Base-by-base conservation (phyloP, 2,888 invertebrate species). In the Mesochorus sp. region DNA sequence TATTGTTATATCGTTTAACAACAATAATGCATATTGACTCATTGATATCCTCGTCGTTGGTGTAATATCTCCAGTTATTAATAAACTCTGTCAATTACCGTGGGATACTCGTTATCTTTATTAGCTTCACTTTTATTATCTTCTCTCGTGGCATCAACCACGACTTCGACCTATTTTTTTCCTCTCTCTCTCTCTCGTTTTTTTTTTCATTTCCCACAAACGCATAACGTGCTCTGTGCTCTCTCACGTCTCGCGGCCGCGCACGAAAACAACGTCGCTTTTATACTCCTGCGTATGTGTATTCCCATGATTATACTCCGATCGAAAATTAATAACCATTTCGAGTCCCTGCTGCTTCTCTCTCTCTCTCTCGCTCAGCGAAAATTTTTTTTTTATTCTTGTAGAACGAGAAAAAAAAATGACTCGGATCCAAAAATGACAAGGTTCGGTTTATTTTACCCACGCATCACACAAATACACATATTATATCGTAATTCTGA, bases 1-100 rank as follows among this genome's bases (percentile, higher is more conserved):
- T 31, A 42, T 61, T 44, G n/a, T 19, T 19, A 47, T 31, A 3
- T 8, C 4, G 34, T 49, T 34, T 17, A n/a, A 34, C 5, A 17
- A 17, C 14, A 49, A 34, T 26, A 24, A 37, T 66, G 12, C 8
- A 62, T 53, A 12, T 51, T 14, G 66, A n/a, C 14, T 31, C 64
- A 51, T 59, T 70, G 57, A 76, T 76, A 70, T 64, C 31, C 31
- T 2, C 19, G 42, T 8, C 31, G 66, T 21, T 53, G 62, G 14
- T 34, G 31, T 49, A 57, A 71, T n/a, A 51, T 51, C 28, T 28
- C 55, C 64, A 64, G 49, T 77, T 73, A 73, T 73, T 73, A 68
- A 77, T 77, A 77, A 68, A 64, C 62, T n/a, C 62, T n/a, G 57
- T 47, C 67, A 77, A 73, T 77, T 77, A 73, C 61, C 77, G 77